phyloP scores from a whole-genome alignment of 2,888 invertebrate species.

The Drosophila anomelani region DNA sequence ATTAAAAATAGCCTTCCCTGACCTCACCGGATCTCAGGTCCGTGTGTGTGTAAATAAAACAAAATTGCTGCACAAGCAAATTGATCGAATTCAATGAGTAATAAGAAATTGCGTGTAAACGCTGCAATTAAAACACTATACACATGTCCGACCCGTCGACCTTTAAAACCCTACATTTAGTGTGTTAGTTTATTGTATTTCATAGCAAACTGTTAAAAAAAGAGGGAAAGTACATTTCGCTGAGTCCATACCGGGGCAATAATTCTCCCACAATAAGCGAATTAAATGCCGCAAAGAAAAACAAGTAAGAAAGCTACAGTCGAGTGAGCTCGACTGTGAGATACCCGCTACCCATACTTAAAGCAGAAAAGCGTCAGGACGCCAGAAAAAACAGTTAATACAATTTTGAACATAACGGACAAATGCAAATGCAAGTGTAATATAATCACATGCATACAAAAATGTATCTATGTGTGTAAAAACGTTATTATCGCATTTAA shows the following conservation, averaged over 20 bases:
- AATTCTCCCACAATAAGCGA: slow-evolving; percentile 24
- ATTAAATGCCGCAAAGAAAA: slow-evolving; percentile 22
- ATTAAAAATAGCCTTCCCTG: slow-evolving; percentile 47
- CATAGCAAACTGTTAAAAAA: slow-evolving; percentile 6
- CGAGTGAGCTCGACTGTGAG: no score
- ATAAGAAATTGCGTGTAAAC: slow-evolving; percentile 22
- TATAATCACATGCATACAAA: no score
- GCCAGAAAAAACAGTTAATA: no score
- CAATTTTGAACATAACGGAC: no score
- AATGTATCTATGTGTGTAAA: no score
- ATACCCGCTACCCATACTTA: no score
- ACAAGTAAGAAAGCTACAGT: no score
- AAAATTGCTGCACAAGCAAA: slow-evolving; percentile 28
- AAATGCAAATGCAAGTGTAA: no score
- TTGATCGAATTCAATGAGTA: slow-evolving; percentile 23
- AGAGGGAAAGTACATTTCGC: slow-evolving; percentile 16
- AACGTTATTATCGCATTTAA: no score
- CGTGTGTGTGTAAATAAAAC: slow-evolving; percentile 8
- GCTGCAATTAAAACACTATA: slow-evolving; percentile 20
- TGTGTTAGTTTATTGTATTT: slow-evolving; percentile 5
- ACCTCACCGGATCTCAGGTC: slow-evolving; percentile 20
- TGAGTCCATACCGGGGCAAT: slow-evolving; percentile 9
- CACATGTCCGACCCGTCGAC: neutral
- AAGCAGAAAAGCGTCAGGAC: no score
- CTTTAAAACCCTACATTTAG: slow-evolving; percentile 10